Base-by-base conservation (phyloP, 1,140 invertebrate species). In the Charaxes varanes region DNA sequence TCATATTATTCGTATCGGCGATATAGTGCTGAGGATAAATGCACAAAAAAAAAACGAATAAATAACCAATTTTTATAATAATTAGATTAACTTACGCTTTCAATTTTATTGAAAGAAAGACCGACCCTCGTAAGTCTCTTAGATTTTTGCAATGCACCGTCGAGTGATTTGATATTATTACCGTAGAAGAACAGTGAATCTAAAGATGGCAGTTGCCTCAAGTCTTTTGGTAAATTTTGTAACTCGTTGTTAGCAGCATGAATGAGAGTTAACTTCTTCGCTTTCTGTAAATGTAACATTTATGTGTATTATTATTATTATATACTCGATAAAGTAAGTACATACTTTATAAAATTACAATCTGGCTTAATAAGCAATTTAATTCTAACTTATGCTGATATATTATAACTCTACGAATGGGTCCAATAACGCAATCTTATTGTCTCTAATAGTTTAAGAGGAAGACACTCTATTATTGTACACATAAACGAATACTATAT, bases 211-310 rank as follows among this genome's bases (percentile, higher is more conserved):
- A 92, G 88, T 35, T 87, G 86, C 8, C 85, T 87, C 45, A 94
- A 85, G 57, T 92, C 90, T 18, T 86, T 84, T 0, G 93, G 92
- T 28, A 94, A 69, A 41, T 84, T 87, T 37, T 88, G 87, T 26
- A 94, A 47, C 23, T 88, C 86, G 60, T 94, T 94, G 54, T 91
- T 85, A 5, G 88, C 89, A 1, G 90, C 90, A 57, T 92, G 89
- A 0, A 94, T 85, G 47, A 92, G 85, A 8, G 86, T 86, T 2
- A 94, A 62, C 58, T 88, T 89, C 8, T 86, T 85, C 0, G 85
- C 88, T 82, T 76, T 88, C 82, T 84, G 84, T 18, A n/a, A 67
- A 71, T 34, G 18, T 46, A 34, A 35, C 11, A 27, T 30, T 8
- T 8, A 28, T 31, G 11, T 12, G 27, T 27, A 17, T 31, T 22